These are phyloP conservation scores for Chaetura pelagica DNA, from an alignment of 2,113 vertebrate genomes.

Conservation along the genomic window DNA sequence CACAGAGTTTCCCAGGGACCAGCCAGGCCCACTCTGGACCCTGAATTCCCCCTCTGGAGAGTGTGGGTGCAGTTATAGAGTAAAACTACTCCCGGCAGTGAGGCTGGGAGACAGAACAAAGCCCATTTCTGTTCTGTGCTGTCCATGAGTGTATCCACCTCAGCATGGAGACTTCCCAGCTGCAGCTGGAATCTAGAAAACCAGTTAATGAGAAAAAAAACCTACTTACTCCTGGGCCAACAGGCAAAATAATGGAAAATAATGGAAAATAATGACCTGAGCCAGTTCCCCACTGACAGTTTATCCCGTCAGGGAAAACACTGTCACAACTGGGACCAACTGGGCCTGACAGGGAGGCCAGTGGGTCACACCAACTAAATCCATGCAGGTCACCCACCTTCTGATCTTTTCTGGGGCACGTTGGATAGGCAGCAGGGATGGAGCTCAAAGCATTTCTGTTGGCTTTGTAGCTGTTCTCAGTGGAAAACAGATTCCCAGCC, in stretches of 20 bases:
- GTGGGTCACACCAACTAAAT: background rate
- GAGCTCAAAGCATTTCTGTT: background rate
- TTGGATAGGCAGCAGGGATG: background rate
- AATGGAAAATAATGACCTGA: background rate
- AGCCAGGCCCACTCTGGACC: background rate
- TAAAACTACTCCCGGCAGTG: background rate
- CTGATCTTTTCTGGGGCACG: background rate
- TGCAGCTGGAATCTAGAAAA: background rate
- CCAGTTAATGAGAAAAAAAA: background rate
- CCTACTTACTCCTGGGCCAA: background rate
- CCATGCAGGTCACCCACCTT: background rate
- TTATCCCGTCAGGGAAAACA: background rate
- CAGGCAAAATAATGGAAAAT: background rate
- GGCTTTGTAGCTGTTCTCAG: background rate
- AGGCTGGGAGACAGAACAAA: background rate
- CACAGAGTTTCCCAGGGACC: background rate
- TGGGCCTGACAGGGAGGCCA: constrained; percentile 12
- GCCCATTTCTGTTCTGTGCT: fast-evolving
- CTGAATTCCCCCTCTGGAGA: background rate
- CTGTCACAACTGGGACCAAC: background rate
- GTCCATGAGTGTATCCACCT: background rate
- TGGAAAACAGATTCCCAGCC: background rate
- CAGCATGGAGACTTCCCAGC: background rate
- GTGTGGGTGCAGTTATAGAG: background rate
- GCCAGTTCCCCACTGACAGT: background rate